Conservation (phyloP, 1,140 invertebrate genomes). For the Diachasmimorpha longicaudata region DNA sequence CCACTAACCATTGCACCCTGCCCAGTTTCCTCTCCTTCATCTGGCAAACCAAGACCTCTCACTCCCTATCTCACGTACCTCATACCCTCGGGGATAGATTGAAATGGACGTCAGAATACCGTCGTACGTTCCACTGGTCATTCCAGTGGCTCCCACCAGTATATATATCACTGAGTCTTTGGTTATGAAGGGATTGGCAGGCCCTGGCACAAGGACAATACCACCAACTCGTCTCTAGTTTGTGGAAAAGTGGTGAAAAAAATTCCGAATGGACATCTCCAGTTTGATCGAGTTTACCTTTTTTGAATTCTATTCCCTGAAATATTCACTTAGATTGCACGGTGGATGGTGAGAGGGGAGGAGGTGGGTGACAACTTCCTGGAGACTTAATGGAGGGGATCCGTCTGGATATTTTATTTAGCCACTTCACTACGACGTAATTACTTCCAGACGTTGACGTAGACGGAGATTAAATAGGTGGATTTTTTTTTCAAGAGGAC, state of each 20-base stretch:
- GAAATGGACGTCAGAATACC: constrained; percentile 6
- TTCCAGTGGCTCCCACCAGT: neutral
- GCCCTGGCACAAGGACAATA: neutral
- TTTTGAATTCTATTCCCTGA: neutral
- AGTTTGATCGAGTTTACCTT: too few relatives aligned
- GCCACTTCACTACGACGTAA: neutral
- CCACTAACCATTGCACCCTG: too few relatives aligned
- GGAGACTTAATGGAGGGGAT: neutral
- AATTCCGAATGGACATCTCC: too few relatives aligned
- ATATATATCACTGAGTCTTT: neutral
- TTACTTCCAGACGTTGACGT: neutral
- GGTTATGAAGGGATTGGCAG: neutral
- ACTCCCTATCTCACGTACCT: neutral
- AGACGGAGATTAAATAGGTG: neutral
- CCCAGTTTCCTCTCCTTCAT: neutral
- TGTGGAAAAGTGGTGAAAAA: too few relatives aligned
- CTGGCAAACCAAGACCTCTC: neutral
- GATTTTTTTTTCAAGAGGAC: neutral
- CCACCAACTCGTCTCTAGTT: neutral
- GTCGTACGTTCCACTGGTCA: constrained; percentile 7
- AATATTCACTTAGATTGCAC: neutral
- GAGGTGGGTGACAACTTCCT: neutral
- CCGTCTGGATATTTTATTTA: neutral
- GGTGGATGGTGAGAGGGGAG: too few relatives aligned
- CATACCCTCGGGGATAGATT: neutral